These are phyloP conservation scores for Cebus imitator DNA, from an alignment of 2,113 vertebrate genomes.

Conservation along the genomic window DNA sequence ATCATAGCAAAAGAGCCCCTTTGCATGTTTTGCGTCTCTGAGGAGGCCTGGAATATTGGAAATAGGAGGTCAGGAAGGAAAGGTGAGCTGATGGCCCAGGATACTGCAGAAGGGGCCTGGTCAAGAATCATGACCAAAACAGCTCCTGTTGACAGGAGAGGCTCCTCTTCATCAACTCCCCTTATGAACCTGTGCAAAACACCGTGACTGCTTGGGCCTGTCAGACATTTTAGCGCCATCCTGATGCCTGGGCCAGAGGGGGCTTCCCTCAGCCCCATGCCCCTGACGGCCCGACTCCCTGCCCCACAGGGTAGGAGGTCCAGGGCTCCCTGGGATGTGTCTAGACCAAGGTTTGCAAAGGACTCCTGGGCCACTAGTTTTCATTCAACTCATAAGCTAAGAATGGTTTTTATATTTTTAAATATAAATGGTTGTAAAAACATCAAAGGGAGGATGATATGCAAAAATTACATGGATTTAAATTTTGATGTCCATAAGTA, in stretches of 20 bases:
- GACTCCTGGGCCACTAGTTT: neutral
- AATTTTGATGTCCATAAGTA: neutral
- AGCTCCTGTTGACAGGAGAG: neutral
- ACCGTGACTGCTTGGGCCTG: neutral
- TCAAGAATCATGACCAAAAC: neutral
- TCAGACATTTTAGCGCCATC: neutral
- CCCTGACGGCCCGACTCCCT: neutral
- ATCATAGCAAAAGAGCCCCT: neutral
- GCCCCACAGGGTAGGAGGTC: neutral
- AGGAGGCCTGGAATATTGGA: neutral
- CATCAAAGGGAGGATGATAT: neutral
- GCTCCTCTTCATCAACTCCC: too few species aligned
- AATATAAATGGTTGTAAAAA: neutral
- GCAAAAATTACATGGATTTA: neutral
- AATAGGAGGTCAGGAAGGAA: neutral
- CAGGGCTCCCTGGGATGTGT: accelerated
- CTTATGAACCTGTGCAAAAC: neutral
- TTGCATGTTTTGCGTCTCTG: neutral
- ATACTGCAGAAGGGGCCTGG: neutral
- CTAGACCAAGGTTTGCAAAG: neutral
- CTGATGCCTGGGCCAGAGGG: neutral
- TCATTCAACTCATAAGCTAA: neutral
- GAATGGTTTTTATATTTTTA: neutral
- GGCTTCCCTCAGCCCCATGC: neutral
- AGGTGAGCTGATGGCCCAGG: neutral